Evolutionary conservation across 2,888 invertebrate species (phyloP).

Genomic region (Bruchidius siliquastri): DNA sequence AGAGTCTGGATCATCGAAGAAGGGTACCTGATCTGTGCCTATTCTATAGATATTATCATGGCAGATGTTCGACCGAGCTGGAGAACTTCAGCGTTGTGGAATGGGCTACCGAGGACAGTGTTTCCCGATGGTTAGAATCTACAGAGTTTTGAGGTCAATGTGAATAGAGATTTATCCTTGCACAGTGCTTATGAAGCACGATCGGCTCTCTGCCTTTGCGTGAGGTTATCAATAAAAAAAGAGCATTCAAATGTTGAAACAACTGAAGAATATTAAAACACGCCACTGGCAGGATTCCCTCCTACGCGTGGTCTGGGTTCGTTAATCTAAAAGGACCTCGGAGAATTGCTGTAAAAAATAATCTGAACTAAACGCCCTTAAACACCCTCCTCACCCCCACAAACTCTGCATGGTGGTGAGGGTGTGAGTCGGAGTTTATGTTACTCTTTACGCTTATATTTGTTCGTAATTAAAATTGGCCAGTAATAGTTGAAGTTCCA

Average conservation of each 20-base stretch:
- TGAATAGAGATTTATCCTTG: too few species aligned
- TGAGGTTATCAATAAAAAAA: too few species aligned
- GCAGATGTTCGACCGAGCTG: too few species aligned
- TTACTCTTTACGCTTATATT: not conserved
- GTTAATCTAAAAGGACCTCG: constrained; percentile 45
- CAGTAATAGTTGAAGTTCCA: not conserved
- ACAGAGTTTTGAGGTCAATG: too few species aligned
- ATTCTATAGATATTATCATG: too few species aligned
- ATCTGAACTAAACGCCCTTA: not conserved
- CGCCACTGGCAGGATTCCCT: constrained; percentile 26
- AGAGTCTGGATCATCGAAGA: too few species aligned
- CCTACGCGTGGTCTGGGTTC: constrained; percentile 42
- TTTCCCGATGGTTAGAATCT: too few species aligned
- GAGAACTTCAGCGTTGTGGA: too few species aligned
- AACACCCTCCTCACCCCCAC: not conserved
- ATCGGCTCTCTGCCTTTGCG: too few species aligned
- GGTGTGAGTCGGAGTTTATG: not conserved
- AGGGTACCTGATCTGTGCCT: too few species aligned
- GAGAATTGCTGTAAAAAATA: constrained; percentile 29
- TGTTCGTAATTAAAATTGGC: not conserved
- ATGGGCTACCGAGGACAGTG: too few species aligned
- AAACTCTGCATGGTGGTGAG: not conserved
- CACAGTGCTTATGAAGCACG: too few species aligned
- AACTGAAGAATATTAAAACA: not conserved
- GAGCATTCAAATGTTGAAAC: not conserved